Evolutionary conservation across 2,797 vertebrate genomes (phyloP).

Genomic region (Liasis olivaceus): DNA sequence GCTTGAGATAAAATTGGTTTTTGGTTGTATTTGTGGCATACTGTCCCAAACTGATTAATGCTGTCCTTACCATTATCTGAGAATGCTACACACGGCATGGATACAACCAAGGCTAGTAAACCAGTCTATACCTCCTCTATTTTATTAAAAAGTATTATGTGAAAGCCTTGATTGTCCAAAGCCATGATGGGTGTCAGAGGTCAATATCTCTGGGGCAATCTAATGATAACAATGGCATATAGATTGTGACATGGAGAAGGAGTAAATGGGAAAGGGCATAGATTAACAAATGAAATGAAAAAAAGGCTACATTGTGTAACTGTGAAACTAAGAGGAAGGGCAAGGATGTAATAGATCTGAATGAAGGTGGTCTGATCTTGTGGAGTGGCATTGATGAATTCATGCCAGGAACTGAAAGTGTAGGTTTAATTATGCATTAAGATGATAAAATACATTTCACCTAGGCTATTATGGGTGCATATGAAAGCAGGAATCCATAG

Average conservation of each 20-base stretch:
- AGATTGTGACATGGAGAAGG: not conserved
- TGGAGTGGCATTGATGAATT: too few relatives aligned
- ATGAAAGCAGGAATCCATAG: too few relatives aligned
- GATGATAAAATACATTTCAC: too few relatives aligned
- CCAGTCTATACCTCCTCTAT: not conserved
- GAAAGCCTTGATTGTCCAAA: not conserved
- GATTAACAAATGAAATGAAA: not conserved
- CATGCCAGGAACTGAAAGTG: too few relatives aligned
- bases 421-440: too few relatives aligned
- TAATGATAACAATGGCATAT: not conserved
- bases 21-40: not conserved
- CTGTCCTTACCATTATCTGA: not conserved
- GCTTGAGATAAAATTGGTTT: not conserved
- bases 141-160: not conserved
- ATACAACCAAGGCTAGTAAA: not conserved
- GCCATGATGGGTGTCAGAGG: not conserved
- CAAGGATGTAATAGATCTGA: not conserved
- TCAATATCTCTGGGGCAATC: not conserved
- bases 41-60: not conserved
- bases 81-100: not conserved
- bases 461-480: too few relatives aligned
- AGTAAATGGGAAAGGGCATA: not conserved
- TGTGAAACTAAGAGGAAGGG: not conserved
- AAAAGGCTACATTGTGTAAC: not conserved
- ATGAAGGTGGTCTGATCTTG: not conserved